These are phyloP conservation scores for Herpailurus yagouaroundi DNA, from an alignment of 2,113 vertebrate genomes.

Conservation along the genomic window DNA sequence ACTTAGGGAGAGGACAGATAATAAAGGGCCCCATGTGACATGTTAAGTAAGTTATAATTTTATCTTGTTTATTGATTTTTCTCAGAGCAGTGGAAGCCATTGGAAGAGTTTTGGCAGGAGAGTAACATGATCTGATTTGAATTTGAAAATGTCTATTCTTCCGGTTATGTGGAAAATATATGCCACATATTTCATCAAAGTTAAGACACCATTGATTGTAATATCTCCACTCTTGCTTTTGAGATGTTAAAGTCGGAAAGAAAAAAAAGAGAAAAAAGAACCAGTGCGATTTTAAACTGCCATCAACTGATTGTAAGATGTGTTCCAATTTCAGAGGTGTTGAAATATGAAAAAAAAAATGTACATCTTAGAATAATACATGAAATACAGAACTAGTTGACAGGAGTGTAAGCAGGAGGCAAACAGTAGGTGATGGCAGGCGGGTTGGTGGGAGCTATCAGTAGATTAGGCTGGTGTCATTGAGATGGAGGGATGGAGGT, in stretches of 20 bases:
- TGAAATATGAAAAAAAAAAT: background rate
- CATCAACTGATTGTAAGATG: conserved; percentile 21
- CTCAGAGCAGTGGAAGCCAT: background rate
- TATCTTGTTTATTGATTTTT: background rate
- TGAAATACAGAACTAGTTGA: background rate
- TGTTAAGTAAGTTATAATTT: background rate
- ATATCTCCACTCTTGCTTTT: conserved; percentile 28
- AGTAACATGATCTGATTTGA: background rate
- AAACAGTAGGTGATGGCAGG: accelerated
- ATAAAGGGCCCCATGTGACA: background rate
- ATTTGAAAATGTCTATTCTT: background rate
- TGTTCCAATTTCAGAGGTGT: background rate
- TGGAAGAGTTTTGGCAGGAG: background rate
- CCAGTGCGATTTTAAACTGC: background rate
- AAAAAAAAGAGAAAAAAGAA: background rate
- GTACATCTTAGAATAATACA: background rate
- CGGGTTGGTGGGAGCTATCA: accelerated
- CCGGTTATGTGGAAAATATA: background rate
- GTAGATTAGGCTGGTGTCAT: accelerated
- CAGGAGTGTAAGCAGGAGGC: no score
- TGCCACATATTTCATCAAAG: background rate
- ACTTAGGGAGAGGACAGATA: background rate
- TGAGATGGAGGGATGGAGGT: accelerated
- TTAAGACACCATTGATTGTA: conserved; percentile 28
- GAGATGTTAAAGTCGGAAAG: conserved; percentile 24